phyloP scores from a whole-genome alignment of 2,113 vertebrate genomes.

The Rutilus rutilus region DNA sequence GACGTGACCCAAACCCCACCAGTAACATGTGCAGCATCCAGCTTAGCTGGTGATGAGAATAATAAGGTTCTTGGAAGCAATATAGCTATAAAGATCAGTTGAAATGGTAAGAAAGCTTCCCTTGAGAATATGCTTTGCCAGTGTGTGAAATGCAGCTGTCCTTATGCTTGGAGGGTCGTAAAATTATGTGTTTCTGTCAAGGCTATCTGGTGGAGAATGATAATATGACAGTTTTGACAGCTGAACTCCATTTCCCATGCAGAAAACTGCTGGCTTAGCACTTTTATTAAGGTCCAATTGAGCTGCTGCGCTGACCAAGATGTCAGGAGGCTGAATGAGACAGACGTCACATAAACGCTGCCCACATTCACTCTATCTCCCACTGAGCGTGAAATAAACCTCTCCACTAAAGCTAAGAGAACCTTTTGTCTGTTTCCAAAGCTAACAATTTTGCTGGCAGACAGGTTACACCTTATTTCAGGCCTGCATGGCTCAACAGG shows the following conservation, averaged over 20 bases:
- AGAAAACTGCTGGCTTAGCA: conserved; percentile 8
- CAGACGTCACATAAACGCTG: conserved; percentile 5
- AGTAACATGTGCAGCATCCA: neutral
- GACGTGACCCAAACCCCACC: neutral
- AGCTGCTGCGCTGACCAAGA: conserved; percentile 1
- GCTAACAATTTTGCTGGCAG: neutral
- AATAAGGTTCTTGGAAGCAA: neutral
- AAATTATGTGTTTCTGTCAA: conserved; percentile 19
- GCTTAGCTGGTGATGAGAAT: neutral
- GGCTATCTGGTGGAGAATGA: conserved; percentile 23
- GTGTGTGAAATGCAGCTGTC: neutral
- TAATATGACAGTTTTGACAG: conserved; percentile 23
- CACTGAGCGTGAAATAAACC: conserved; percentile 1
- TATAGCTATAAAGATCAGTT: neutral
- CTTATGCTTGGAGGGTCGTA: neutral
- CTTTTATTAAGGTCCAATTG: conserved; percentile 8
- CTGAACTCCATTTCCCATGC: conserved; percentile 13
- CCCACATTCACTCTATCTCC: neutral
- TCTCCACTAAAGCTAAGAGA: neutral
- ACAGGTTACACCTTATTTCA: conserved; percentile 3
- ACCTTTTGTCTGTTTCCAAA: neutral
- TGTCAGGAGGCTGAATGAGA: conserved; percentile 17
- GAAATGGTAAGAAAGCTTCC: neutral
- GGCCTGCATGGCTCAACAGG: neutral
- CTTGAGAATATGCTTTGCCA: neutral